Conservation (phyloP, 2,888 invertebrate genomes). For the Lathronympha strigana region DNA sequence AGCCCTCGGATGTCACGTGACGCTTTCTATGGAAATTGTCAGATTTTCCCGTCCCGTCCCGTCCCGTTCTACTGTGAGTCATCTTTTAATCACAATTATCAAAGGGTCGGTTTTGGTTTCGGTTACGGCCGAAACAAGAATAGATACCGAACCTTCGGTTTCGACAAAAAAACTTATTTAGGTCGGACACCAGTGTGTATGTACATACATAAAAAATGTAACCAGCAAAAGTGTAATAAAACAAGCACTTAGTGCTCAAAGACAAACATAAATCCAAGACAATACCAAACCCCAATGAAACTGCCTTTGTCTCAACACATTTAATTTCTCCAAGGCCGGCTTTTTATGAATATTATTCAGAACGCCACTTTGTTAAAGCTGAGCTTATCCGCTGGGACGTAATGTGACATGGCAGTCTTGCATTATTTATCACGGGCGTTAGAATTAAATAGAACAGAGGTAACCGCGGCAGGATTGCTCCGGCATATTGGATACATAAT, state of each 20-base stretch:
- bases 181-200: too few relatives aligned
- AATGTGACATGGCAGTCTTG: conserved; percentile 26
- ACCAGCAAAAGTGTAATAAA: not conserved
- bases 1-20: too few relatives aligned
- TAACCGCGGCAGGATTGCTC: conserved; percentile 16
- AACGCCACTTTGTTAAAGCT: conserved; percentile 33
- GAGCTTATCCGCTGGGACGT: conserved; percentile 17
- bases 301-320: conserved; percentile 26
- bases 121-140: too few relatives aligned
- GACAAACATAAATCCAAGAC: conserved; percentile 25
- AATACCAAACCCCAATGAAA: conserved; percentile 18
- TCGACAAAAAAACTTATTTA: too few relatives aligned
- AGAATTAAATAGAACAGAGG: conserved; percentile 29
- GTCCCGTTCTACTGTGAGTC: too few relatives aligned
- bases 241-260: conserved; percentile 10
- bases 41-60: too few relatives aligned
- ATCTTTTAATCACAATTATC: too few relatives aligned
- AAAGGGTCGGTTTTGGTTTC: too few relatives aligned
- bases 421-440: conserved; percentile 32
- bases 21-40: too few relatives aligned
- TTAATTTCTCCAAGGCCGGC: conserved; percentile 18
- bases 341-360: conserved; percentile 27
- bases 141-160: too few relatives aligned
- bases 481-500: conserved; percentile 33
- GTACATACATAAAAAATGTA: too few relatives aligned